Percentiles rank a stretch among this genome's conserved stretches.
These are phyloP conservation scores for Prionailurus viverrinus DNA, from an alignment of 2,113 vertebrate species.

Conservation along the genomic window DNA sequence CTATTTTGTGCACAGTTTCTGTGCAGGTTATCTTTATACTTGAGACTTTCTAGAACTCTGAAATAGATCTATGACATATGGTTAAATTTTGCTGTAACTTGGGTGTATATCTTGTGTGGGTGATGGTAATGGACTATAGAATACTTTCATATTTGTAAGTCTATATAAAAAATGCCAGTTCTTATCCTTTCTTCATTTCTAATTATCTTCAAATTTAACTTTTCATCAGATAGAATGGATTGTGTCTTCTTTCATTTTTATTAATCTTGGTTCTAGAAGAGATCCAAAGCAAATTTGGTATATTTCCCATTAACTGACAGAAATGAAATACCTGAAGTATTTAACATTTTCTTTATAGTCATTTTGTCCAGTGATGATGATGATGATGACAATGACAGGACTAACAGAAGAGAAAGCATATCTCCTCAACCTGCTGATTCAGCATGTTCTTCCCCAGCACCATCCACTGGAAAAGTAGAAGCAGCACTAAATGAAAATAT, in stretches of 20 bases:
- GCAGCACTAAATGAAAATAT: conserved; percentile 92
- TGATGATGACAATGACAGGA: conserved; percentile 90
- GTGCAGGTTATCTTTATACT: not conserved
- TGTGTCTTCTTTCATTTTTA: conserved; percentile 43
- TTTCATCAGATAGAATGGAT: not conserved
- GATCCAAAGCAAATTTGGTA: not conserved
- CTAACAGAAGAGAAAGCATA: conserved; percentile 92
- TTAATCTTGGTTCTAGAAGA: conserved; percentile 24
- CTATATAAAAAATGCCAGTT: not conserved
- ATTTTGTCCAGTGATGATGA: conserved; percentile 97
- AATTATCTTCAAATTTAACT: not conserved
- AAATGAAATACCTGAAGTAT: conserved; percentile 78
- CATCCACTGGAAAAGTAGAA: conserved; percentile 94
- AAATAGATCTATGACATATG: conserved; percentile 28
- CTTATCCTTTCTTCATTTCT: conserved; percentile 1
- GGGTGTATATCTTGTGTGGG: not conserved
- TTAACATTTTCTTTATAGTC: conserved; percentile 89
- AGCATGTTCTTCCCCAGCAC: conserved; percentile 94
- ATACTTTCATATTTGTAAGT: conserved; percentile 42
- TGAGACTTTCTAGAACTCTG: not conserved
- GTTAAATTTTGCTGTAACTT: conserved; percentile 11
- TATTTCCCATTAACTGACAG: conserved; percentile 52
- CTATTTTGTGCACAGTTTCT: conserved; percentile 30
- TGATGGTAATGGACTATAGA: conserved; percentile 1
- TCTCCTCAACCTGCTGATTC: conserved; percentile 95